Conservation (phyloP, 2,888 invertebrate genomes). For the Cantharis nigra region DNA sequence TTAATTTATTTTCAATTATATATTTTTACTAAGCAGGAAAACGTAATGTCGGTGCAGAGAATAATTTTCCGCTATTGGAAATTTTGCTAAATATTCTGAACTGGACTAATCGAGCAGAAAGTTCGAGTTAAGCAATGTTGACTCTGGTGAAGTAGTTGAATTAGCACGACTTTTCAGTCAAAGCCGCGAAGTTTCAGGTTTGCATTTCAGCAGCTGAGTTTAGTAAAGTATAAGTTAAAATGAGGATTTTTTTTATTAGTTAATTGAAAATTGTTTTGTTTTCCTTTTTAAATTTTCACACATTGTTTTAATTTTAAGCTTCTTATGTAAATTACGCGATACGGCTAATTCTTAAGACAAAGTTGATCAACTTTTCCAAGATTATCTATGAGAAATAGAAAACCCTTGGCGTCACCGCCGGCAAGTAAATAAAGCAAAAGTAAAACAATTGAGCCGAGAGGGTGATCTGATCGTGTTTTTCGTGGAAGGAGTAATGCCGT, state of each 20-base stretch:
- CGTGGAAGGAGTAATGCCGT: slow-evolving; percentile 46
- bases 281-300: background rate
- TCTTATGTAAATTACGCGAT: background rate
- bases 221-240: background rate
- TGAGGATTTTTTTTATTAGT: too few relatives aligned
- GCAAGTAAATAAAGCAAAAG: slow-evolving; percentile 46
- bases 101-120: background rate
- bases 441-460: slow-evolving; percentile 47
- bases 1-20: background rate
- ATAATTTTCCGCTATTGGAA: background rate
- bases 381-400: slow-evolving; percentile 22
- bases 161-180: background rate
- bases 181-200: background rate
- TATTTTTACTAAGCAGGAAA: background rate
- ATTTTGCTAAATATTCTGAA: background rate
- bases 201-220: background rate
- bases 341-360: background rate
- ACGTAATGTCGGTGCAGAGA: background rate
- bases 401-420: slow-evolving; percentile 40
- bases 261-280: too few relatives aligned
- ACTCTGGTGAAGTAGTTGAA: background rate
- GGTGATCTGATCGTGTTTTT: slow-evolving; percentile 35
- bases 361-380: slow-evolving; percentile 14
- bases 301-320: background rate
- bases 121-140: background rate